Evolutionary conservation across 1,140 invertebrate species (phyloP).

Genomic region (Caenorhabditis tropicalis): DNA sequence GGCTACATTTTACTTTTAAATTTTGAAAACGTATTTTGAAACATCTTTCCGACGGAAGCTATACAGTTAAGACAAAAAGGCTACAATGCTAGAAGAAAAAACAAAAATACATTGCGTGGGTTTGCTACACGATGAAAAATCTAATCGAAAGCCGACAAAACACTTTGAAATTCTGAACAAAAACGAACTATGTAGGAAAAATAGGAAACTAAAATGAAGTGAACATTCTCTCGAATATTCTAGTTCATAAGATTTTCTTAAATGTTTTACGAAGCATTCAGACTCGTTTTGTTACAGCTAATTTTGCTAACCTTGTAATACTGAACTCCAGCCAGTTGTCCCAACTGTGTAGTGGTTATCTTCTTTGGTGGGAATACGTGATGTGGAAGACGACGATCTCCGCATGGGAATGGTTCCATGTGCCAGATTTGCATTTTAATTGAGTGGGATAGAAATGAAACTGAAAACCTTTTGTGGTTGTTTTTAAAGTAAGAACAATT

Average conservation of each 20-base stretch:
- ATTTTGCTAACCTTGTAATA: constrained; percentile 54
- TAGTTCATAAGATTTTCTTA: not conserved
- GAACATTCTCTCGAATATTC: not conserved
- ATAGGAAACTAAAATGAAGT: not conserved
- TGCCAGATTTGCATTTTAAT: constrained; percentile 57
- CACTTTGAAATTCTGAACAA: too few relatives aligned
- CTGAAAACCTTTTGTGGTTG: not conserved
- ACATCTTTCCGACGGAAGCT: not conserved
- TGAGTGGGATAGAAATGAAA: too few relatives aligned
- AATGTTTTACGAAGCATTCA: not conserved
- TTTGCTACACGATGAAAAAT: not conserved
- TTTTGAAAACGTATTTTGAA: too few relatives aligned
- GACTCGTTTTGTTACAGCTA: not conserved
- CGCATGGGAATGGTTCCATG: constrained; percentile 59
- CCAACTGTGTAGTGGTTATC: constrained; percentile 56
- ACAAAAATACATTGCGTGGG: not conserved
- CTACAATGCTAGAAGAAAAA: not conserved
- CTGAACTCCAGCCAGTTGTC: constrained; percentile 51
- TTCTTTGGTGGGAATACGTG: constrained; percentile 60
- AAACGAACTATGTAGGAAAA: not conserved
- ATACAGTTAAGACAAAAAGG: not conserved
- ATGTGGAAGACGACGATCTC: constrained; percentile 58
- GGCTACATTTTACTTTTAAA: too few relatives aligned
- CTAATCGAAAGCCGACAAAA: not conserved
- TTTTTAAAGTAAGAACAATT: not conserved